Percentiles rank a stretch among this genome's conserved stretches.
These are phyloP conservation scores for Choreutis nemorana DNA, from an alignment of 2,888 invertebrate species.

Conservation along the genomic window DNA sequence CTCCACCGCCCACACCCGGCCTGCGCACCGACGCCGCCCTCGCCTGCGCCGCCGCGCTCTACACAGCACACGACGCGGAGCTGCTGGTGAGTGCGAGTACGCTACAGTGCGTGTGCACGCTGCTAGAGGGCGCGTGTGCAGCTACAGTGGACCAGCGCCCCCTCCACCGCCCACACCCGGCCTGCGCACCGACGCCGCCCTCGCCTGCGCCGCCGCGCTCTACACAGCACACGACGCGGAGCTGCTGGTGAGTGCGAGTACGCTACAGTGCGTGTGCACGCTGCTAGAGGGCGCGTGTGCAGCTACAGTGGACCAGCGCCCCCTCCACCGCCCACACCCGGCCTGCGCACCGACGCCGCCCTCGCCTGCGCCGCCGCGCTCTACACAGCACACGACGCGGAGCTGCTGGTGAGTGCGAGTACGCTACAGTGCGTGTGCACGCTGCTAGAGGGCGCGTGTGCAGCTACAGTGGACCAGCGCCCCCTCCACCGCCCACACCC, in stretches of 20 bases:
- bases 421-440: constrained; percentile 80
- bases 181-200: too few relatives aligned
- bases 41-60: constrained; percentile 25
- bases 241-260: too few relatives aligned
- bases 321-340: constrained; percentile 19
- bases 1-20: constrained; percentile 19
- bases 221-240: constrained; percentile 37
- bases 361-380: constrained; percentile 23
- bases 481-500: constrained; percentile 19
- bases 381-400: constrained; percentile 34
- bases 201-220: constrained; percentile 23
- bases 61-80: constrained; percentile 34
- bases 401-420: constrained; percentile 38
- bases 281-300: constrained; percentile 71
- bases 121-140: constrained; percentile 70
- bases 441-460: constrained; percentile 71
- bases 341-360: too few relatives aligned
- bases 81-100: too few relatives aligned
- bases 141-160: constrained; percentile 20
- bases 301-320: constrained; percentile 19
- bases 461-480: constrained; percentile 20
- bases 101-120: constrained; percentile 77
- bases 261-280: constrained; percentile 78
- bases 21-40: too few relatives aligned
- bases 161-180: constrained; percentile 19